phyloP scores from a whole-genome alignment of 2,113 vertebrate species.

The Macquaria ambigua region DNA sequence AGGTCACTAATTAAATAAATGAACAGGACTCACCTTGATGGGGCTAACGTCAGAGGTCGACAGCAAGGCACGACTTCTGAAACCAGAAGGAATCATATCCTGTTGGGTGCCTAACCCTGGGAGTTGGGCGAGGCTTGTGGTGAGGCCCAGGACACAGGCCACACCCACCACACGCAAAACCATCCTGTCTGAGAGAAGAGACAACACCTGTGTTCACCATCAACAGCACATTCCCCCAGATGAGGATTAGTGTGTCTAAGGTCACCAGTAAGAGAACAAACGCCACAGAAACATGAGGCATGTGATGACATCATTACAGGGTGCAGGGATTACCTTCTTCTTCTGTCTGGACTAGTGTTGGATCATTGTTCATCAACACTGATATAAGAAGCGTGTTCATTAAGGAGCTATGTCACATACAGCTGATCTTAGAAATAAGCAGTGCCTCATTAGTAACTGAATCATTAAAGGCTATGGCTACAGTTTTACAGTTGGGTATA shows the following conservation, averaged over 20 bases:
- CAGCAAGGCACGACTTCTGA: conserved; percentile 86
- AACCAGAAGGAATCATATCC: neutral
- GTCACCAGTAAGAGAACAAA: neutral
- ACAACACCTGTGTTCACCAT: conserved; percentile 10
- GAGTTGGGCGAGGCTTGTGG: conserved; percentile 62
- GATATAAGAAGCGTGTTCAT: neutral
- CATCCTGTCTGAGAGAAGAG: conserved; percentile 51
- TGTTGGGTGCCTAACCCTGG: fast-evolving
- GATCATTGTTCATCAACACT: neutral
- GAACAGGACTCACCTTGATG: conserved; percentile 74
- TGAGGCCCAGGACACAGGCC: conserved; percentile 79
- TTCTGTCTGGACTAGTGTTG: conserved; percentile 9
- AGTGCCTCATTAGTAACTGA: neutral
- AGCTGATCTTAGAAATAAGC: neutral
- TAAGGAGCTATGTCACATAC: neutral
- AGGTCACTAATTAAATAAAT: neutral
- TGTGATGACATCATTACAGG: conserved; percentile 25
- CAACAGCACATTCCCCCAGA: conserved; percentile 24
- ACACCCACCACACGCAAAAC: conserved; percentile 82
- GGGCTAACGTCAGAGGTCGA: conserved; percentile 12
- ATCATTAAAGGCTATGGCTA: neutral
- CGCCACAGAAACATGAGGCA: neutral
- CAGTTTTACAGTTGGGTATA: neutral
- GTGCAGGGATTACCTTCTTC: conserved; percentile 1
- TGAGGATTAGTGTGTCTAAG: conserved; percentile 8